Percentiles rank a stretch among this genome's conserved stretches.
Evolutionary conservation across 2,888 invertebrate genomes (phyloP).

Genomic region (Eremobia ochroleuca): DNA sequence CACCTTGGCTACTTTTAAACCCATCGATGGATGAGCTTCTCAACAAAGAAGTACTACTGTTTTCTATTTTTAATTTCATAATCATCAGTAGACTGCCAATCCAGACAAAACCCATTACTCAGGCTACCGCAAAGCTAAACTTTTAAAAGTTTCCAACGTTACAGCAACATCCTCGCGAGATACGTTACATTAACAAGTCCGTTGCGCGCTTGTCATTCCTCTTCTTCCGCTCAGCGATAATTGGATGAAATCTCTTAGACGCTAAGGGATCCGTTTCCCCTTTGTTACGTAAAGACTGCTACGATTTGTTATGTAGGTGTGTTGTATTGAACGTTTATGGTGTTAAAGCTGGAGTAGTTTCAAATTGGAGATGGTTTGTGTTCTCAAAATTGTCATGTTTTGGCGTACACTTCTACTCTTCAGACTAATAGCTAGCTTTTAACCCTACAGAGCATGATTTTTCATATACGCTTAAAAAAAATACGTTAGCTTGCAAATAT

Average conservation of each 20-base stretch:
- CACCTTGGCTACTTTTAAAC: neutral
- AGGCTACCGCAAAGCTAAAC: neutral
- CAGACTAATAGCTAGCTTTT: neutral
- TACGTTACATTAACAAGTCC: slow-evolving; percentile 29
- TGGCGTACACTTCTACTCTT: neutral
- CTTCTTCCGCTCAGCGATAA: slow-evolving; percentile 54
- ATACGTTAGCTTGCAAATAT: no score
- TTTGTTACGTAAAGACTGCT: slow-evolving; percentile 43
- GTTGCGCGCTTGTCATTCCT: slow-evolving; percentile 45
- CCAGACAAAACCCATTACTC: neutral
- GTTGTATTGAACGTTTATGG: slow-evolving; percentile 15
- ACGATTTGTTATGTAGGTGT: slow-evolving; percentile 19
- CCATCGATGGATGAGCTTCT: neutral
- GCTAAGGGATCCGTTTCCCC: slow-evolving; percentile 39
- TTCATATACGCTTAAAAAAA: no score
- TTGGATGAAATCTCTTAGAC: slow-evolving; percentile 66
- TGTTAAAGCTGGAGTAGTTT: slow-evolving; percentile 9
- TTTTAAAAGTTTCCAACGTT: slow-evolving; percentile 17
- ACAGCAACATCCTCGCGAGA: slow-evolving; percentile 32
- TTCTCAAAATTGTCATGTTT: neutral
- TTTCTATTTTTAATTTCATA: neutral
- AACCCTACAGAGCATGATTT: no score
- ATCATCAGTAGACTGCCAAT: neutral
- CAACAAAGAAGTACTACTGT: neutral
- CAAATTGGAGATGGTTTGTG: neutral